Conservation (phyloP, 2,797 vertebrate genomes). For the Hippocampus kuda region DNA sequence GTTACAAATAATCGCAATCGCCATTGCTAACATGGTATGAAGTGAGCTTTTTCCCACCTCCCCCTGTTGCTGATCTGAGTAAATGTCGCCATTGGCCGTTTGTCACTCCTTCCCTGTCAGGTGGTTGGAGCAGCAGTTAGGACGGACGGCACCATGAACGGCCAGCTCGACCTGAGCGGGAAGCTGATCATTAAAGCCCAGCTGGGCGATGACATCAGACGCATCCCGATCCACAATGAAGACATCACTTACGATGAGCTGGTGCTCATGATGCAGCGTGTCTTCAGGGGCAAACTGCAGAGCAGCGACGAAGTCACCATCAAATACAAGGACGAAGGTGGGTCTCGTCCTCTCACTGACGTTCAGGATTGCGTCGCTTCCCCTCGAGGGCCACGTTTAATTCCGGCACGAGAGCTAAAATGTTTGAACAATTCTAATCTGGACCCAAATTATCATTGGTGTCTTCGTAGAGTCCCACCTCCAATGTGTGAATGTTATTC, state of each 20-base stretch:
- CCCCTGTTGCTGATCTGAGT: background rate
- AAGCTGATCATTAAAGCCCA: constrained; percentile 99
- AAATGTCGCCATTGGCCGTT: background rate
- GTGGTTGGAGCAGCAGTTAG: constrained; percentile 51
- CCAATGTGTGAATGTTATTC: no score
- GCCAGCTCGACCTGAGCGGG: constrained; percentile 95
- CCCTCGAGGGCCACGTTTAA: background rate
- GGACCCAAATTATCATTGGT: background rate
- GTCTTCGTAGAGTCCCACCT: no score
- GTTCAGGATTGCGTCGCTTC: background rate
- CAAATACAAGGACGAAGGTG: constrained; percentile 99
- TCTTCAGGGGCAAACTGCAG: constrained; percentile 94
- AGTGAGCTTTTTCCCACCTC: background rate
- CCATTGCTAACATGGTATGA: no score
- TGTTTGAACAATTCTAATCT: background rate
- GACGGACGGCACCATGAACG: constrained; percentile 78
- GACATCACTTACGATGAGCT: constrained; percentile 98
- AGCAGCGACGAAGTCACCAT: constrained; percentile 97
- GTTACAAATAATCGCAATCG: no score
- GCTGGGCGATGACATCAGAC: constrained; percentile 92
- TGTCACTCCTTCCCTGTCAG: constrained; percentile 6
- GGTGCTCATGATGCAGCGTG: constrained; percentile 98
- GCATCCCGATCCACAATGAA: constrained; percentile 98
- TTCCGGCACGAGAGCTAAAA: background rate
- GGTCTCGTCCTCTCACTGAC: background rate